These are phyloP conservation scores for Chionis minor DNA, from an alignment of 2,113 vertebrate species.

Conservation along the genomic window DNA sequence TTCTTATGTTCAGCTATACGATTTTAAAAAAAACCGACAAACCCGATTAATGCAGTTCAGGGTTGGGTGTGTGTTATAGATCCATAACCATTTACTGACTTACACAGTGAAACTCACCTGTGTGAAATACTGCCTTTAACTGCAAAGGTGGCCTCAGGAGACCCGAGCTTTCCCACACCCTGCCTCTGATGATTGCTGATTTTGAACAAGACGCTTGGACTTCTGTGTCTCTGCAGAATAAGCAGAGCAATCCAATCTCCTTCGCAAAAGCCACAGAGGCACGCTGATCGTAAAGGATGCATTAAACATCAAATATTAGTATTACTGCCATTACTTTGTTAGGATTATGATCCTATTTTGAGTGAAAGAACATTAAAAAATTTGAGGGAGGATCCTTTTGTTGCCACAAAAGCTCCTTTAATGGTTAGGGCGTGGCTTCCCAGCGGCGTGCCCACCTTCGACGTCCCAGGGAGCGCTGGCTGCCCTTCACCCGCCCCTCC, in stretches of 20 bases:
- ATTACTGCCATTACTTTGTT: neutral
- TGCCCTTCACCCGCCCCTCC: neutral
- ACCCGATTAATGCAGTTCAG: neutral
- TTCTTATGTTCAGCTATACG: neutral
- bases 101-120: neutral
- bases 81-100: neutral
- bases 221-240: neutral
- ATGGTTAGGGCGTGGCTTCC: neutral
- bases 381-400: neutral
- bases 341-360: neutral
- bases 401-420: neutral
- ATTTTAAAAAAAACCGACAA: neutral
- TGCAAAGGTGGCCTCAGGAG: neutral
- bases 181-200: neutral
- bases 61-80: neutral
- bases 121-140: neutral
- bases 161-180: neutral
- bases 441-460: fast-evolving
- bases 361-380: neutral
- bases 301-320: neutral
- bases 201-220: neutral
- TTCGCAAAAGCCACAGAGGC: neutral
- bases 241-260: neutral
- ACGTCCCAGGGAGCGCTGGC: neutral
- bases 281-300: neutral